phyloP scores from a whole-genome alignment of 2,797 vertebrate species.

The Sebastes hubbsi region DNA sequence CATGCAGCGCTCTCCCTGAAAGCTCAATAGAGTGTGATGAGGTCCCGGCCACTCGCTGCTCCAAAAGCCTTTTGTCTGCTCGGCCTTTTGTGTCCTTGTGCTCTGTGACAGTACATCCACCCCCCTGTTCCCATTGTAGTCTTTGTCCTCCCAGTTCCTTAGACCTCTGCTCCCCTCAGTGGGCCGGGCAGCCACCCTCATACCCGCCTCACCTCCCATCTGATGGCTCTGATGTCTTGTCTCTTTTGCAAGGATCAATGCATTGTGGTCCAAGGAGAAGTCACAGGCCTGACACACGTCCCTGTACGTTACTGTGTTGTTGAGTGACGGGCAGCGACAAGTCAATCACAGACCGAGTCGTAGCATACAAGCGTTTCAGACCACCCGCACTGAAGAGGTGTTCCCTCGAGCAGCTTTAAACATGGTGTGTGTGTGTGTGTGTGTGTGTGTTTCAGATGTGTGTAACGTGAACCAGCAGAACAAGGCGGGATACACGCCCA shows the following conservation, averaged over 20 bases:
- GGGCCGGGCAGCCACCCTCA: slow-evolving; percentile 4
- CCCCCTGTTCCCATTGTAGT: slow-evolving; percentile 59
- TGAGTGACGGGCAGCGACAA: slow-evolving; percentile 29
- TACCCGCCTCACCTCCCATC: slow-evolving; percentile 2
- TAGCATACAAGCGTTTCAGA: neutral
- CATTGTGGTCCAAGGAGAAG: neutral
- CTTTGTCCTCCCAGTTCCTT: slow-evolving; percentile 64
- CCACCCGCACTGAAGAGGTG: slow-evolving; percentile 7
- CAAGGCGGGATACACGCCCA: slow-evolving; percentile 98
- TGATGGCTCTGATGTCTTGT: slow-evolving; percentile 25
- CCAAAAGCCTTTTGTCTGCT: slow-evolving; percentile 72
- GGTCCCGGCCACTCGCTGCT: slow-evolving; percentile 61
- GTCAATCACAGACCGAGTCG: slow-evolving; percentile 24
- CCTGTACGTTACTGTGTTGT: neutral
- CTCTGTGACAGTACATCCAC: slow-evolving; percentile 47
- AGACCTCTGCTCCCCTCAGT: slow-evolving; percentile 25
- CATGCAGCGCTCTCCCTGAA: slow-evolving; percentile 7
- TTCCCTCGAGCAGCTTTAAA: neutral
- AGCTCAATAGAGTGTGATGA: slow-evolving; percentile 68
- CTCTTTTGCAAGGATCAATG: neutral
- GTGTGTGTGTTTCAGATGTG: slow-evolving; percentile 83
- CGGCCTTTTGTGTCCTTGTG: slow-evolving; percentile 66
- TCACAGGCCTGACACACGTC: neutral
- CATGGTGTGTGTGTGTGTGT: neutral
- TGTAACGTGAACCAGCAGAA: slow-evolving; percentile 99